Conservation (phyloP, 1,140 invertebrate species). For the Phocides pigmalion region DNA sequence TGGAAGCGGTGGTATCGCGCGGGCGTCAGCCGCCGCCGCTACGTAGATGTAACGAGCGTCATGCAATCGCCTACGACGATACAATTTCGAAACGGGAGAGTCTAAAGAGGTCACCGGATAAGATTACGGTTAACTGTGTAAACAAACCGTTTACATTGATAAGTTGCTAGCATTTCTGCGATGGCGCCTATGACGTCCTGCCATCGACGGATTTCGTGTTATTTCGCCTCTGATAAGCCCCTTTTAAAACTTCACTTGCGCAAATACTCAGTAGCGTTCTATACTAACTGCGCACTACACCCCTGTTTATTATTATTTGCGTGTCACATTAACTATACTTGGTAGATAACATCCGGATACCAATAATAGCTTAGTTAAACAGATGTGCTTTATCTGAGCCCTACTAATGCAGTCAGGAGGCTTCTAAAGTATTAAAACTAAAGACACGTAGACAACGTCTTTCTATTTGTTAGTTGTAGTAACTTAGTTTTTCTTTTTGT, state of each 20-base stretch:
- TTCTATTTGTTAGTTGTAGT: too few relatives aligned
- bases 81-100: conserved; percentile 81
- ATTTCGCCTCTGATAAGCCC: not conserved
- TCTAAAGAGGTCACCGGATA: conserved; percentile 81
- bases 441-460: too few relatives aligned
- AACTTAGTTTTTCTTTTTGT: too few relatives aligned
- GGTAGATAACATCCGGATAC: not conserved
- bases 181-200: conserved; percentile 65
- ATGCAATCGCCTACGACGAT: conserved; percentile 54
- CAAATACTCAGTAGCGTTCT: not conserved
- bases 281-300: not conserved
- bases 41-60: conserved; percentile 36
- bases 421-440: too few relatives aligned
- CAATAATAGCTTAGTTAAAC: too few relatives aligned
- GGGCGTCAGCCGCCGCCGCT: too few relatives aligned
- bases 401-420: too few relatives aligned
- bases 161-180: conserved; percentile 74
- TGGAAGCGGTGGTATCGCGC: too few relatives aligned
- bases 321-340: not conserved
- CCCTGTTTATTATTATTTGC: not conserved
- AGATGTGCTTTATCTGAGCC: too few relatives aligned
- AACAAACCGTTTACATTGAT: conserved; percentile 81
- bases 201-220: conserved; percentile 39
- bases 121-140: conserved; percentile 81
- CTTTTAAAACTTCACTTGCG: not conserved